Evolutionary conservation across 1,140 invertebrate species (phyloP).

Genomic region (Orius insidiosus): DNA sequence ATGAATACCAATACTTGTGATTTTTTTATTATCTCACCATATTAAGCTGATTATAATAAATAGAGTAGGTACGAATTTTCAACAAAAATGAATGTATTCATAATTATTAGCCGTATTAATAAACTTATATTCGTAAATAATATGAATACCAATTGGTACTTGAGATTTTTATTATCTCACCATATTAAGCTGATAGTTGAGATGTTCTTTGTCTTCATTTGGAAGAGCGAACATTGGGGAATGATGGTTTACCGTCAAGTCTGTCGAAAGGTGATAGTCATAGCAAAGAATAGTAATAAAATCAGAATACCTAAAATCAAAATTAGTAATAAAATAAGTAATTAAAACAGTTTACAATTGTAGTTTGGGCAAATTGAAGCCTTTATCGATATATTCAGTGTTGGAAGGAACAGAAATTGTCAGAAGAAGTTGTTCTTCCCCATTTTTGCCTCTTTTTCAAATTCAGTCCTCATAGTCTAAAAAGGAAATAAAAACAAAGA

Average conservation of each 20-base stretch:
- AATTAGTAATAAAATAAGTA: background rate
- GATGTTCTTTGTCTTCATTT: constrained; percentile 6
- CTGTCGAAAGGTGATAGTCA: constrained; percentile 35
- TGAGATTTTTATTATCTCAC: constrained; percentile 1
- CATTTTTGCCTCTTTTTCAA: constrained; percentile 5
- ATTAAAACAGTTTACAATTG: constrained; percentile 7
- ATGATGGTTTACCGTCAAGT: constrained; percentile 9
- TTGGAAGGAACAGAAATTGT: background rate
- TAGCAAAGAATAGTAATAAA: constrained; percentile 63
- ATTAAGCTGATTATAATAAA: too few species aligned
- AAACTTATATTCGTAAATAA: too few species aligned
- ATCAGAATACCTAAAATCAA: constrained; percentile 11
- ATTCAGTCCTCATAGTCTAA: background rate
- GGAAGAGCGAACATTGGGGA: constrained; percentile 10
- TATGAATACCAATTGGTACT: too few species aligned
- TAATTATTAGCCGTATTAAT: too few species aligned
- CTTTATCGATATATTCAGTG: constrained; percentile 5
- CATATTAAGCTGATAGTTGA: constrained; percentile 7
- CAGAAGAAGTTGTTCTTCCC: background rate
- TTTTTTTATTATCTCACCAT: too few species aligned
- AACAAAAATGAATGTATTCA: too few species aligned
- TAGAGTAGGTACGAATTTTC: too few species aligned
- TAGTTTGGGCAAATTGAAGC: constrained; percentile 6
- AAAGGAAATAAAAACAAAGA: too few species aligned
- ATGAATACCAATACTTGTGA: too few species aligned